These are phyloP conservation scores for Myiagra hebetior DNA, from an alignment of 2,113 vertebrate genomes.

Conservation along the genomic window DNA sequence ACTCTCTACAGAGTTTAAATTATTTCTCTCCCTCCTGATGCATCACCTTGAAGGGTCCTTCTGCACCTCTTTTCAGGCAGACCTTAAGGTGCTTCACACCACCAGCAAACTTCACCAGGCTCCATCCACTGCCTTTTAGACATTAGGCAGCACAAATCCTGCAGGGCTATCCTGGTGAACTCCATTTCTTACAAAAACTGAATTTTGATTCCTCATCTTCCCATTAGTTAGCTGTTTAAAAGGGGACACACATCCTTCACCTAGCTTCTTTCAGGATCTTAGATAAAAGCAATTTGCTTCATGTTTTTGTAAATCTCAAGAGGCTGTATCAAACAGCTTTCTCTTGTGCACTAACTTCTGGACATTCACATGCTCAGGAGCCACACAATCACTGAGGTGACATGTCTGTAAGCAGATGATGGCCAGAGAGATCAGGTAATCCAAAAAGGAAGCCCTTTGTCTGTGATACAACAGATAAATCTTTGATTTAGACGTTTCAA, in stretches of 20 bases:
- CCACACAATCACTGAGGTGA: not conserved
- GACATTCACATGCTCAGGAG: not conserved
- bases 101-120: not conserved
- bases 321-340: not conserved
- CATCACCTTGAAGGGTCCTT: not conserved
- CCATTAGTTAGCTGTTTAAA: not conserved
- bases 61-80: not conserved
- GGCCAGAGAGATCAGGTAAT: not conserved
- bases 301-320: not conserved
- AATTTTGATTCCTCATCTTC: not conserved
- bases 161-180: not conserved
- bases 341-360: not conserved
- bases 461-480: fast-evolving
- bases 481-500: not conserved
- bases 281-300: not conserved
- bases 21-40: not conserved
- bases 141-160: not conserved
- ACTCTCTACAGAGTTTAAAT: not conserved
- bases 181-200: not conserved
- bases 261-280: not conserved
- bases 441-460: not conserved
- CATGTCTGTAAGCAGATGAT: not conserved
- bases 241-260: not conserved
- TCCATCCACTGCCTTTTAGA: not conserved
- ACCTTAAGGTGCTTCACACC: not conserved